Conservation (phyloP, 2,888 invertebrate genomes). For the Bibio marci region DNA sequence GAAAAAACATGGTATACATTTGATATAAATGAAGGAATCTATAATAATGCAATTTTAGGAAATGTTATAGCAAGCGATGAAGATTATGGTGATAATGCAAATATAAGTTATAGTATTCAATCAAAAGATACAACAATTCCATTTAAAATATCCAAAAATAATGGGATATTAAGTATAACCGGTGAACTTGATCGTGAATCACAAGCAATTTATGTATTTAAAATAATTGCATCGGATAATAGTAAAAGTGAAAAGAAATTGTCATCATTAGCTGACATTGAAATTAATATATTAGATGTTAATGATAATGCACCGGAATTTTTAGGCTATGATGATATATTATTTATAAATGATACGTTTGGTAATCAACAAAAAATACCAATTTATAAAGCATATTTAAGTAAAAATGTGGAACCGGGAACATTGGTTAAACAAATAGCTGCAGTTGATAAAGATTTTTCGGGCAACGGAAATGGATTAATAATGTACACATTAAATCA, state of each 20-base stretch:
- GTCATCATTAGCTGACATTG: conserved; percentile 57
- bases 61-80: conserved; percentile 60
- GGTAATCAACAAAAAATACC: conserved; percentile 32
- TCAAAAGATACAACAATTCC: conserved; percentile 33
- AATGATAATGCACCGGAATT: conserved; percentile 74
- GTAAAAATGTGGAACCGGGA: conserved; percentile 59
- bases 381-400: conserved; percentile 56
- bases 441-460: conserved; percentile 72
- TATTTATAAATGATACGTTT: conserved; percentile 18
- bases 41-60: conserved; percentile 52
- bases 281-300: conserved; percentile 63
- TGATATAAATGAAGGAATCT: conserved; percentile 62
- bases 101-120: conserved; percentile 52
- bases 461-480: conserved; percentile 74
- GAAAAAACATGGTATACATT: conserved; percentile 70
- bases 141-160: conserved; percentile 50
- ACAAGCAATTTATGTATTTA: conserved; percentile 49
- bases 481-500: conserved; percentile 60
- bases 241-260: conserved; percentile 40
- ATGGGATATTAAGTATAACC: conserved; percentile 52
- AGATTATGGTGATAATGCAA: conserved; percentile 65
- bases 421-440: conserved; percentile 55
- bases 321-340: conserved; percentile 50
- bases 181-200: conserved; percentile 64
- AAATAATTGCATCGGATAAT: conserved; percentile 57